Base-by-base conservation (phyloP, 2,888 invertebrate species). In the Caenorhabditis sp. region DNA sequence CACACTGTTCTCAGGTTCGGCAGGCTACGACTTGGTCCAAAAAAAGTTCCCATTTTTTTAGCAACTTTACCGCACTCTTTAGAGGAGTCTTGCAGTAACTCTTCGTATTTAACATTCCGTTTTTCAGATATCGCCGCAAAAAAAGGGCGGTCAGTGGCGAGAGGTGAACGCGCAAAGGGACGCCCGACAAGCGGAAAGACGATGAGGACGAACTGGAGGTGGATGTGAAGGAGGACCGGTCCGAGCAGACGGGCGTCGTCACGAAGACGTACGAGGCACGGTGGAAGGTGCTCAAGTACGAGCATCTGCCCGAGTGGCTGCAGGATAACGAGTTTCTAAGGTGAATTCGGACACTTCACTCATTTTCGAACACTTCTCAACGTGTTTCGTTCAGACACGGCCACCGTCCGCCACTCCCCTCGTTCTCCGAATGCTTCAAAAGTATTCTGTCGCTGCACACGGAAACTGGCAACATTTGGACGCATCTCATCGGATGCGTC, bases 381-480 rank as follows among this genome's bases (percentile, higher is more conserved):
- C 15, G 7, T 37, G n/a, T 15, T 26, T 27, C 11, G 61, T 81
- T 5, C 52, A 82, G 82, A 71, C 78, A 80, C 41, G 97, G 98
- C 13, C 98, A 98, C 90, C 92, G 99, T 71, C 97, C 98, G 45
- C 98, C 97, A 0, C 92, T 99, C 80, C 96, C 96, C 32, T 96
- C 96, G 30, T 97, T 98, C 55, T 93, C 94, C 84, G 96, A 95
- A n/a, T 99, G 99, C 89, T 96, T 99, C 90, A 95, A 94, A 89
- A 96, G 96, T 78, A 97, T 99, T 87, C 99, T 98, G 91, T 93
- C 97, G 80, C 93, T 99, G 84, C 99, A 99, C 91, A 99, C 98
- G 0, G 99, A 99, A 91, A 99, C 99, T 13, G 98, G 96, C 53
- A 99, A 99, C 89, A 99, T 99, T 86, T 99, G 99, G 99, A 98